Base-by-base conservation (phyloP, 2,113 vertebrate genomes). In the Misgurnus anguillicaudatus region DNA sequence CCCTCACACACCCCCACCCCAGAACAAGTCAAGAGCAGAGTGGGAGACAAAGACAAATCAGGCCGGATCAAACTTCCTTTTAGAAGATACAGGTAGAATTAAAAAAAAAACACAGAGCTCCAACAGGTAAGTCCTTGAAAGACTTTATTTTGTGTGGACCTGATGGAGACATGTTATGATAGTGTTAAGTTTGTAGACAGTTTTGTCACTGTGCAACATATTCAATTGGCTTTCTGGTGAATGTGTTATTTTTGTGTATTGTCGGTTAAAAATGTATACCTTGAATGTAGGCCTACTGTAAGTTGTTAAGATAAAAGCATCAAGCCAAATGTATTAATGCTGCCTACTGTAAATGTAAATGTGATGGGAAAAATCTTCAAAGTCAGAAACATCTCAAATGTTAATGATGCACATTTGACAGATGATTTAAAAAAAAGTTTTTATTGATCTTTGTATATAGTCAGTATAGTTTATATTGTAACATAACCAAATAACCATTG, bases 31-130 rank as follows among this genome's bases (percentile, higher is more conserved):
- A 92, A 91, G 90, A 91, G 95, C 92, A 89, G 84, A 80, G 92
- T 93, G 89, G 86, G 88, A 89, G 91, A 95, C 94, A 94, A 95
- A 95, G 94, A 94, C 24, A 92, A 92, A 94, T 91, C 92, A 91
- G 93, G 91, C 91, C 91, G 92, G 92, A 92, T 90, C 88, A 83
- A 83, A 87, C 87, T 89, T 87, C 84, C 87, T 68, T 83, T 88
- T 80, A 87, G 82, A 91, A 89, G 88, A 88, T 86, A 86, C 89
- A 85, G 80, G 81, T 84, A 81, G 87, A 88, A 82, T 51, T 75
- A 78, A 79, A 87, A 74, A 78, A 79, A 87, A 74, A 77, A 19
- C 64, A 47, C 45, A 39, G 83, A 11, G 0, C 53, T 66, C 75
- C 45, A 9, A 41, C 82, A 64, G 77, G 73, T 83, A 83, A 83